Base-by-base conservation (phyloP, 1,140 invertebrate genomes). In the Drosophila auraria region DNA sequence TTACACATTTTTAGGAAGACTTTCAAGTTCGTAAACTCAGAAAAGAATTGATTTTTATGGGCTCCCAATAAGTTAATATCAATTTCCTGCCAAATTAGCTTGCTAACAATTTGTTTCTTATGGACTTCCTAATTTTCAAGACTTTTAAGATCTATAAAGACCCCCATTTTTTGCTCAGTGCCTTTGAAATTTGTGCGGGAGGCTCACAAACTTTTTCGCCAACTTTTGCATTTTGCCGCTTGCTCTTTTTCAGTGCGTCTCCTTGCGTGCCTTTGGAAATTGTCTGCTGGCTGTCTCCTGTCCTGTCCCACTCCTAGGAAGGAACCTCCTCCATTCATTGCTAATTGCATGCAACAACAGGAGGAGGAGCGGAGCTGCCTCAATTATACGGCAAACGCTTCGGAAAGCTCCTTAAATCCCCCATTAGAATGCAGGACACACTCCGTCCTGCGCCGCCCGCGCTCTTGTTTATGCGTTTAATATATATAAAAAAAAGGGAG, bases 401-500 rank as follows among this genome's bases (percentile, higher is more conserved):
- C 14, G 54, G 33, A 47, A 58, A 49, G 33, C 49, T 60, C 33
- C 56, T 64, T 61, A 57, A 69, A 76, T 75, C 51, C 61, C 57
- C 73, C 79, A 73, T 78, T 82, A 65, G 79, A 66, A 78, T 78
- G 75, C 75, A 70, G 57, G 75, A 69, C 49, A 60, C 47, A 30
- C 51, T 9, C 17, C n/a, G 20, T 20, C 20, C 20, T 20, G 20
- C 20, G 20, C 20, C 20, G 20, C 23, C 23, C 56, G 33, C 56
- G 33, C 57, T 27, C 77, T 78, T 89, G 80, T 89, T 87, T 87
- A 87, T 87, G 83, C 78, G 84, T 89, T 87, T 89, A 87, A 87
- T 89, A 84, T 23, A 11, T 38, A 84, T 71, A 82, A 83, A 44
- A 27, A 27, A 60, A 59, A 3, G 7, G 27, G 8, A 8, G 8